A percentile compares a stretch with the other conserved stretches of the same genome.
phyloP scores from a whole-genome alignment of 1,140 invertebrate species.

The Oreohelix idahoensis region DNA sequence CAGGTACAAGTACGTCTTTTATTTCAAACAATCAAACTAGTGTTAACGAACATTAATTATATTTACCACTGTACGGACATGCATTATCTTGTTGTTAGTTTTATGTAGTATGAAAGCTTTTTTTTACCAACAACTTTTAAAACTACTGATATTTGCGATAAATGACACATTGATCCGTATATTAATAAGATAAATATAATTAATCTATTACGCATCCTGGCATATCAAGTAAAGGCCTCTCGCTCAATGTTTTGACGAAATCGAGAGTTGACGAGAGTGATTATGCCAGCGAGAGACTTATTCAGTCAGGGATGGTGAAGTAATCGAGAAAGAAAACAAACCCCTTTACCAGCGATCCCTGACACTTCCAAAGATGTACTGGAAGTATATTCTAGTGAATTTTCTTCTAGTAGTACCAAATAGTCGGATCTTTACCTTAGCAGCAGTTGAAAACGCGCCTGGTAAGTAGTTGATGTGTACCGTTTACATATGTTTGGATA shows the following conservation, averaged over 20 bases:
- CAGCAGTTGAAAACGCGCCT: not conserved
- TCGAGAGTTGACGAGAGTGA: not conserved
- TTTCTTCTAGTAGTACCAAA: not conserved
- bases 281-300: not conserved
- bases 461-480: not conserved
- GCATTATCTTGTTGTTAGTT: no score
- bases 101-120: no score
- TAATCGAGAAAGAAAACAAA: not conserved
- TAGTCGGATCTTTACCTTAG: not conserved
- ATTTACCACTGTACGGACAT: no score
- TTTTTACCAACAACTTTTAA: no score
- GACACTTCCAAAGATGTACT: not conserved
- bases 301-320: not conserved
- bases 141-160: no score
- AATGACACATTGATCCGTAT: no score
- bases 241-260: not conserved
- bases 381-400: not conserved
- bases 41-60: no score
- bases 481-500: not conserved
- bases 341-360: not conserved
- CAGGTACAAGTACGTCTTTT: no score
- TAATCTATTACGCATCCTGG: no score
- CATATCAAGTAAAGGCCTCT: not conserved
- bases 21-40: no score
- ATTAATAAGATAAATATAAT: no score